Evolutionary conservation across 2,888 invertebrate species (phyloP), one percentile per base, ranked within the genome.

Genomic region (Ichneumoninae sp.): DNA sequence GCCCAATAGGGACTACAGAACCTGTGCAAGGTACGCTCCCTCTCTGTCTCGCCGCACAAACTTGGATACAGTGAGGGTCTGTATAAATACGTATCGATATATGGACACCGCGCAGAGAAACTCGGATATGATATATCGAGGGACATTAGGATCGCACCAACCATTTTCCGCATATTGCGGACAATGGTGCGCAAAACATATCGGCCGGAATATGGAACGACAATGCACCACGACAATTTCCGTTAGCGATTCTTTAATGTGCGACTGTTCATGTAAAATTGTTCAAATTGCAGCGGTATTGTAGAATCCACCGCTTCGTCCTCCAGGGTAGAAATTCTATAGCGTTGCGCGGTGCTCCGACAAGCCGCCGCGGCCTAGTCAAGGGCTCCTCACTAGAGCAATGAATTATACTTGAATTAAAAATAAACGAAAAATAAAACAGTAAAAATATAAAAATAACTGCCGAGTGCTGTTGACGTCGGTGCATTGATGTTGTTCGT

Each of bases 391-490:
- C 10, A 13, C 4, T 1, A 13, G 13, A 4, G 57, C 10, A 13
- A 3, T 7, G 4, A 57, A 57, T 1, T 33, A 16, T 30, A 16
- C n/a, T 26, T 16, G 16, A 16, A 16, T 62, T 4, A 57, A 80
- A 8, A 33, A 72, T 40, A 47, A 36, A 66, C 44, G 16, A 72
- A 72, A 70, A 50, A 62, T 54, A n/a, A 71, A 0, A 36, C 68
- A 19, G 13, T 26, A 3, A 26, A 26, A 26, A 26, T 26, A 10
- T 22, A 40, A 60, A 62, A 33, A 65, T 10, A 50, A 68, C 57
- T 22, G 52, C 62, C 30, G 13, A 57, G 57, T 22, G 26, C 57
- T 13, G 26, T 26, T 57, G 16, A 47, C 1, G 44, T 16, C 44
- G 44, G 44, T 47, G 16, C 44, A 16, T 3, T 16, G 16, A 4